These are phyloP conservation scores for Palythoa grandis DNA, from an alignment of 92 coral and sea anemone genomes.

Conservation along the genomic window DNA sequence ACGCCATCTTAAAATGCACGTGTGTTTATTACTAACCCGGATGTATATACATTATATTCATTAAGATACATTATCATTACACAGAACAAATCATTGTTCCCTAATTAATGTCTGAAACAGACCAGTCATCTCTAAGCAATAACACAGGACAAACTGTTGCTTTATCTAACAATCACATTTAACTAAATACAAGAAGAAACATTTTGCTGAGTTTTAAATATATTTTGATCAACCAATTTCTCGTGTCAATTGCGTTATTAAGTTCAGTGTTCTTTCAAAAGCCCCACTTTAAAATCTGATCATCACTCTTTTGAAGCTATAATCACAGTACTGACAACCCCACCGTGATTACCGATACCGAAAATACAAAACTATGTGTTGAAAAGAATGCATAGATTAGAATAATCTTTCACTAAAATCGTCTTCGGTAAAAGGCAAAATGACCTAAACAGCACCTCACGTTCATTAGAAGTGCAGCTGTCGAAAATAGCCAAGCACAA, in stretches of 20 bases:
- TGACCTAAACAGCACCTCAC: not conserved
- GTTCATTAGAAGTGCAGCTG: not conserved
- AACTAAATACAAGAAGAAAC: too few relatives aligned
- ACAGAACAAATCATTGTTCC: too few relatives aligned
- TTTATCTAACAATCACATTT: too few relatives aligned
- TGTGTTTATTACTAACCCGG: too few relatives aligned
- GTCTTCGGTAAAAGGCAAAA: not conserved
- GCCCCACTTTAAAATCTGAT: not conserved
- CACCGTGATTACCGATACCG: not conserved
- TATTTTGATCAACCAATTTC: not conserved
- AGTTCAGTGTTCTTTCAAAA: not conserved
- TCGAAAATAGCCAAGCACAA: not conserved
- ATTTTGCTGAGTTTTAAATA: too few relatives aligned
- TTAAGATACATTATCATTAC: too few relatives aligned
- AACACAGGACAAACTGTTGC: too few relatives aligned
- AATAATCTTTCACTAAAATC: slow-evolving; percentile 1
- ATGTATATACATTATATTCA: too few relatives aligned
- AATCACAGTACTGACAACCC: not conserved
- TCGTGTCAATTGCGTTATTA: not conserved
- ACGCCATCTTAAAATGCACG: too few relatives aligned
- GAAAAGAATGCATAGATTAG: not conserved
- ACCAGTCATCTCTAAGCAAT: too few relatives aligned
- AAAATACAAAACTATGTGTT: not conserved
- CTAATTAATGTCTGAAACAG: too few relatives aligned
- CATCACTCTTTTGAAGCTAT: not conserved